These are phyloP conservation scores for Mormyrops attenuatus DNA, from an alignment of 2,797 vertebrate species.

Conservation along the genomic window DNA sequence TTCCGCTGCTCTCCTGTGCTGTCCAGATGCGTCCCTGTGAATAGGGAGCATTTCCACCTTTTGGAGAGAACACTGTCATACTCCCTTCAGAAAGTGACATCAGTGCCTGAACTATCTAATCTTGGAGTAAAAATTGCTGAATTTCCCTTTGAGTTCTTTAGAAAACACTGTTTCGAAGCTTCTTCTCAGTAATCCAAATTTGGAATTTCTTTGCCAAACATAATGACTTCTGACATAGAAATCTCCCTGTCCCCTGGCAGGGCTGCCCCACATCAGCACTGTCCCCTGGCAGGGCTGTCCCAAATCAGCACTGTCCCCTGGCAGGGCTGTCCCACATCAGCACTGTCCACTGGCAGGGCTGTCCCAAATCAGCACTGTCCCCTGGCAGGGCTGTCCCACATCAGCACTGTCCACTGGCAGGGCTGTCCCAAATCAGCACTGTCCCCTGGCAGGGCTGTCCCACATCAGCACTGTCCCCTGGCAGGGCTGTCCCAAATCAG, in stretches of 20 bases:
- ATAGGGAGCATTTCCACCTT: neutral
- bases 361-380: neutral
- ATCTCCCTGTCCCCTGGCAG: neutral
- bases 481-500: neutral
- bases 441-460: neutral
- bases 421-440: neutral
- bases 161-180: neutral
- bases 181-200: neutral
- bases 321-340: neutral
- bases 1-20: neutral
- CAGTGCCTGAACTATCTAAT: neutral
- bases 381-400: neutral
- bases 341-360: too few relatives aligned
- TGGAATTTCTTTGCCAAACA: neutral
- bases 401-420: too few relatives aligned
- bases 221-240: neutral
- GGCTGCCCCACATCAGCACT: neutral
- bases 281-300: too few relatives aligned
- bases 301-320: neutral
- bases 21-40: neutral
- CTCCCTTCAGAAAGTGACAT: neutral
- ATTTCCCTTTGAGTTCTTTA: neutral
- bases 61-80: neutral
- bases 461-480: neutral
- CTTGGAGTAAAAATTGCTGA: neutral